Base-by-base conservation (phyloP, 2,888 invertebrate species). In the Meteorus cinctellus region DNA sequence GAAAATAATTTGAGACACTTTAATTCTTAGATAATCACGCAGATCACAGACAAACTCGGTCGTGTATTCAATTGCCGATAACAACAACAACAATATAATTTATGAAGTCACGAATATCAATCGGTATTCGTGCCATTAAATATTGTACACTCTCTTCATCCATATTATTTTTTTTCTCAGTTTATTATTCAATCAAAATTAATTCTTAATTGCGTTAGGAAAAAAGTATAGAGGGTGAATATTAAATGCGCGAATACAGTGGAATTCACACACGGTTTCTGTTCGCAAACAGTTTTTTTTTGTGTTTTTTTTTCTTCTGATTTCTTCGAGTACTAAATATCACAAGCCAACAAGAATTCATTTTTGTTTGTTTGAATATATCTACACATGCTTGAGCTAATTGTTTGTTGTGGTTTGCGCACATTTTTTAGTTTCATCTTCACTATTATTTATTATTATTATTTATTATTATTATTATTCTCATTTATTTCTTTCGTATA, bases 321-420 rank as follows among this genome's bases (percentile, higher is more conserved):
- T 55, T 8, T 55, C n/a, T 65, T 59, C 72, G 72, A 71, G 67
- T 69, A 62, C 76, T 78, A 67, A 77, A 79, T 81, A 81, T 82
- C 81, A 81, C 81, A 80, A 82, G 80, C 81, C 81, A 82, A 82
- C 81, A 79, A 81, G 79, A 78, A 83, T 74, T 77, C 62, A 77
- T 74, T 48, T 29, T 45, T 45, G 45, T 71, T 55, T 62, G 27
- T 65, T 81, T 74, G 80, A 74, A 77, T 75, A 77, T 81, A 79
- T 82, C 80, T 82, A 79, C 80, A 83, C 82, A 81, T 79, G 78
- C 80, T 82, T 78, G 78, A 82, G 80, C 82, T 82, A 82, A 81
- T 82, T 76, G 73, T 79, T 79, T 77, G 36, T 75, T 65, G 62
- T 78, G 74, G 45, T 60, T 69, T 75, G 45, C 78, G 74, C 51